A percentile compares a stretch with the other conserved stretches of the same genome.
These are phyloP conservation scores for Trichosurus vulpecula DNA, from an alignment of 2,797 vertebrate species.

Conservation along the genomic window DNA sequence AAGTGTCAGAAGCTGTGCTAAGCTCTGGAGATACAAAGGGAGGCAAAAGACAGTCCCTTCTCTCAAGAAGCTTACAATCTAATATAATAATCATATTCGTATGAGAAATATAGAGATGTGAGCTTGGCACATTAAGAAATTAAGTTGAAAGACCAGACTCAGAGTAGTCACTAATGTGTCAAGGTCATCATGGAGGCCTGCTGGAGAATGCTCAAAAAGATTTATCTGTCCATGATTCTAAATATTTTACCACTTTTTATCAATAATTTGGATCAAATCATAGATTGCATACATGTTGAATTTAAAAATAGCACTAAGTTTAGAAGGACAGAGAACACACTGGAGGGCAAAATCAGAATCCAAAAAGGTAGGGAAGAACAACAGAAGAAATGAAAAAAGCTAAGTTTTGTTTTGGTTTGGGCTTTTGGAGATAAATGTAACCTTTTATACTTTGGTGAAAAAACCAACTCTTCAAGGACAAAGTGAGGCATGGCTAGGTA, in stretches of 20 bases:
- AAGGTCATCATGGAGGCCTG: not conserved
- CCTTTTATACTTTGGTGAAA: not conserved
- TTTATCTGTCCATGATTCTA: not conserved
- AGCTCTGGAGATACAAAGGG: not conserved
- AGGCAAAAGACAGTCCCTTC: not conserved
- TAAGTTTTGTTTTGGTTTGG: no score
- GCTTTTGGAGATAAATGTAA: not conserved
- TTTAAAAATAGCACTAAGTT: not conserved
- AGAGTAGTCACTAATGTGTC: not conserved
- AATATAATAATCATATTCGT: not conserved
- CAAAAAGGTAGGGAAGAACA: not conserved
- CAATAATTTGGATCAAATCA: not conserved
- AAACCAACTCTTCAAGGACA: not conserved
- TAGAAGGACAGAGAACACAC: not conserved
- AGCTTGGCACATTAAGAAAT: not conserved
- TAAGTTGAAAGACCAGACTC: not conserved
- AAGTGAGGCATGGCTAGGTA: not conserved
- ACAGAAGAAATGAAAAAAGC: not conserved
- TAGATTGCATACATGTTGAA: not conserved
- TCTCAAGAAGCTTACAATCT: not conserved
- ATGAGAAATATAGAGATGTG: not conserved
- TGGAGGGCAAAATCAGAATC: not conserved
- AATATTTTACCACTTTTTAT: not conserved
- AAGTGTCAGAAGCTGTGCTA: not conserved
- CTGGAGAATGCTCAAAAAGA: not conserved